Evolutionary conservation across 2,888 invertebrate genomes (phyloP).

Genomic region (Nineta flava): DNA sequence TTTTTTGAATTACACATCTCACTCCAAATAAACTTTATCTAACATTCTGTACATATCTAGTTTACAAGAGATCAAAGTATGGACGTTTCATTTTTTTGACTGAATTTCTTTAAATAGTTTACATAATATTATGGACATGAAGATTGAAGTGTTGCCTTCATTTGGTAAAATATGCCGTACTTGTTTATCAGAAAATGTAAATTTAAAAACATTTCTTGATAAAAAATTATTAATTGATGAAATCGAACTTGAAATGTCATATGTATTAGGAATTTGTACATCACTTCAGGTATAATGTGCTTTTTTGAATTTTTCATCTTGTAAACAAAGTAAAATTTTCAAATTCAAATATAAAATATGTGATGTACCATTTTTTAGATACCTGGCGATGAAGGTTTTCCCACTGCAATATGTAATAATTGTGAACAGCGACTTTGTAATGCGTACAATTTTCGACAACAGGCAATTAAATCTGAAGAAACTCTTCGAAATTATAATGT

Average conservation of each 20-base stretch:
- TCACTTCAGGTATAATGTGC: conserved; percentile 8
- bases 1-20: no score
- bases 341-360: background rate
- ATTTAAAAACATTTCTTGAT: conserved; percentile 14
- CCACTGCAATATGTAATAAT: conserved; percentile 14
- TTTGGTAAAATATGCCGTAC: conserved; percentile 16
- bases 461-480: conserved; percentile 16
- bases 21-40: background rate
- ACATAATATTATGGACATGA: background rate
- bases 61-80: background rate
- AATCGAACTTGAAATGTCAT: conserved; percentile 9
- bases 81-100: background rate
- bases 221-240: conserved; percentile 10
- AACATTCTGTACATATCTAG: background rate
- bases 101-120: background rate
- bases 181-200: conserved; percentile 15
- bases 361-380: conserved; percentile 12
- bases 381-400: conserved; percentile 12
- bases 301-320: background rate
- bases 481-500: conserved; percentile 11
- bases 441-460: conserved; percentile 17
- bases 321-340: background rate
- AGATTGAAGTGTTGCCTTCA: conserved; percentile 3
- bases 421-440: conserved; percentile 18
- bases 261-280: conserved; percentile 14